Percentiles rank a stretch among this genome's conserved stretches.
These are phyloP conservation scores for Silurus lanzhouensis DNA, from an alignment of 2,797 vertebrate species.

Conservation along the genomic window DNA sequence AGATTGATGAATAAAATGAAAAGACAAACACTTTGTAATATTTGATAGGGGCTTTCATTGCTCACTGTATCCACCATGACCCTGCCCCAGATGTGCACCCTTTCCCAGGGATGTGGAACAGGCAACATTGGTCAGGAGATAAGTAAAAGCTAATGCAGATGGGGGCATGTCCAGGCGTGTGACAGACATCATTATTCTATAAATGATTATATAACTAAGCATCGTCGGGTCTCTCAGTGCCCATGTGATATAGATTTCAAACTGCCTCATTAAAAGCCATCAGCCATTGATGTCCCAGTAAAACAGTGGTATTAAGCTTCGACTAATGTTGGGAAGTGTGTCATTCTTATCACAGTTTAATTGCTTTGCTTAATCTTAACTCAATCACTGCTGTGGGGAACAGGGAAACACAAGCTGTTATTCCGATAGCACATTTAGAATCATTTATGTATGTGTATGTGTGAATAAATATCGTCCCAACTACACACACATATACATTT, in stretches of 20 bases:
- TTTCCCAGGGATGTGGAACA: neutral
- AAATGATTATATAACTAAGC: constrained; percentile 7
- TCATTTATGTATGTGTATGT: too few species aligned
- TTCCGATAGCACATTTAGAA: too few species aligned
- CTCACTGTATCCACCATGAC: neutral
- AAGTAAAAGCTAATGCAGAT: neutral
- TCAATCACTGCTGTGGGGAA: neutral
- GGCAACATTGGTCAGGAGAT: neutral
- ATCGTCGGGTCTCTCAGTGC: neutral
- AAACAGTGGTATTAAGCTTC: neutral
- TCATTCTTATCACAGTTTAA: constrained; percentile 23
- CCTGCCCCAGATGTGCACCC: neutral
- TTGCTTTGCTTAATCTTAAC: constrained; percentile 7
- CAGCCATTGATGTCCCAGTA: constrained; percentile 14
- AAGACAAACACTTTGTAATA: neutral
- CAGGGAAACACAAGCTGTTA: neutral
- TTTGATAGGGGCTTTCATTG: neutral
- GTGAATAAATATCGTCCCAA: too few species aligned
- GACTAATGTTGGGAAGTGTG: constrained; percentile 2
- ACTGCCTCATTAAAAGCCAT: constrained; percentile 24
- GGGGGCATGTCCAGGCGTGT: neutral
- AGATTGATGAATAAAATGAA: neutral
- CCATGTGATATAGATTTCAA: neutral
- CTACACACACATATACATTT: too few species aligned
- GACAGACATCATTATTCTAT: neutral